Conservation (phyloP, 2,888 invertebrate genomes). For the Pristionchus fissidentatus region DNA sequence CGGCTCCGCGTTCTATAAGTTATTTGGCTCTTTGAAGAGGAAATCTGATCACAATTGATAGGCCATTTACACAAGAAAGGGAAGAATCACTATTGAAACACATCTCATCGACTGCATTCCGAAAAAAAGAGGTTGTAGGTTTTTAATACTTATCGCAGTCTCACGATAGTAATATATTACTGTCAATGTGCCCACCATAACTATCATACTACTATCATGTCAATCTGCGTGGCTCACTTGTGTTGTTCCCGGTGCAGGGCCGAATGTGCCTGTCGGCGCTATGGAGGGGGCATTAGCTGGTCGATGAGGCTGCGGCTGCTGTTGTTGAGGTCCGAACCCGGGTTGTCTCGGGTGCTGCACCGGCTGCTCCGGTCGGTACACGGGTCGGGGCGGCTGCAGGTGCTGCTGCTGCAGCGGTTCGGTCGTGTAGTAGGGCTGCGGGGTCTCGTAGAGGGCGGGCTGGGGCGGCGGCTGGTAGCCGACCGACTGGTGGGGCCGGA, state of each 20-base stretch:
- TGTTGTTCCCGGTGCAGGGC: neutral
- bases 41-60: neutral
- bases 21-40: neutral
- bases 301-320: neutral
- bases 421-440: neutral
- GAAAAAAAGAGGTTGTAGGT: neutral
- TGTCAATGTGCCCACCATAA: no score
- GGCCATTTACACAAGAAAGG: neutral
- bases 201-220: no score
- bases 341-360: neutral
- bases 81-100: neutral
- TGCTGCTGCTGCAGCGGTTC: no score
- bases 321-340: neutral
- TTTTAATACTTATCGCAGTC: no score
- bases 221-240: no score
- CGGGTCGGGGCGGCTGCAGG: neutral
- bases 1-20: neutral
- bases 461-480: constrained; percentile 33
- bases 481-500: neutral
- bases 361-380: neutral
- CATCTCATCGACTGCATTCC: neutral
- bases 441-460: constrained; percentile 8
- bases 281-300: neutral
- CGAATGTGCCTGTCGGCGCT: neutral
- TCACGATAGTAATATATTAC: no score